Conservation (phyloP, 37 sponge, comb jelly and placozoan genomes). For the Beroe ovata region DNA sequence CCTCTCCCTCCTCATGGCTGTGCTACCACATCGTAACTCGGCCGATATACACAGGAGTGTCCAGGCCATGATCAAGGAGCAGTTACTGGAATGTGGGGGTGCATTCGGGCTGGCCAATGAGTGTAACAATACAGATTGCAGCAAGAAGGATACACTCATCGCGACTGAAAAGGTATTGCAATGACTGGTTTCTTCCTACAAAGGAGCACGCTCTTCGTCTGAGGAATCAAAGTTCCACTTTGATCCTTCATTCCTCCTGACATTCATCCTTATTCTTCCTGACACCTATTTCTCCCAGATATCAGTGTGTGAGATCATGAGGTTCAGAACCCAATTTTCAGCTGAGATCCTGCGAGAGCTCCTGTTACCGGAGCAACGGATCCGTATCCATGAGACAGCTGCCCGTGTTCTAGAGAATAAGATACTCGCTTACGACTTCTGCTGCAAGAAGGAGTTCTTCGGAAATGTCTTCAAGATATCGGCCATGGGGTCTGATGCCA, state of each 20-base stretch:
- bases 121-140: background rate
- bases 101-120: background rate
- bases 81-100: conserved; percentile 57
- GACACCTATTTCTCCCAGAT: background rate
- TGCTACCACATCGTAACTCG: conserved; percentile 44
- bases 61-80: conserved; percentile 22
- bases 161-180: no score
- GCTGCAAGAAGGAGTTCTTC: conserved; percentile 66
- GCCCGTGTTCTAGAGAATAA: conserved; percentile 33
- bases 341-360: conserved; percentile 60
- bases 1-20: conserved; percentile 50
- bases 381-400: conserved; percentile 62
- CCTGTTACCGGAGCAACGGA: conserved; percentile 43
- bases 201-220: no score
- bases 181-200: no score
- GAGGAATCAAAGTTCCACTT: no score
- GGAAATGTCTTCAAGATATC: conserved; percentile 64
- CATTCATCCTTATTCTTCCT: no score
- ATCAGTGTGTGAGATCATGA: conserved; percentile 4
- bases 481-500: background rate
- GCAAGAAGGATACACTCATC: background rate
- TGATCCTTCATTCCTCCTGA: no score
- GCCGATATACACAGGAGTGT: conserved; percentile 4
- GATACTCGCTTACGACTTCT: conserved; percentile 52
- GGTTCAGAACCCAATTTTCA: conserved; percentile 36